Evolutionary conservation across 2,797 vertebrate species (phyloP), one percentile per base, ranked within the genome.

Genomic region (Tarsius wallacei): DNA sequence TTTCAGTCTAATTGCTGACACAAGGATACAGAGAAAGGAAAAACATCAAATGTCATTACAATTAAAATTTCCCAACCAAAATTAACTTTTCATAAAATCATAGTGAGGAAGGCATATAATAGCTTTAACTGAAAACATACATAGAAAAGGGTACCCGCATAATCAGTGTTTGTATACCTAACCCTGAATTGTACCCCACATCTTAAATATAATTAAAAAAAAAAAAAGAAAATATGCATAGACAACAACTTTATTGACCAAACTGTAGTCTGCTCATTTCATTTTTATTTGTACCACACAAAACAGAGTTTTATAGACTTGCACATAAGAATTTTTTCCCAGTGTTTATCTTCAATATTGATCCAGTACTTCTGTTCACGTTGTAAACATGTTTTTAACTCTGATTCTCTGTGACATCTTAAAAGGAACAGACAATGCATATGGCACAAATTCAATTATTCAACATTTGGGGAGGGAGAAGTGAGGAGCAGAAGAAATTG

Each of bases 241-340:
- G 63, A 42, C 17, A 91, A 33, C 22, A 91, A 90, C 33, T 88
- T 33, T 86, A 68, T n/a, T 70, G 74, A 77, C 31, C 77, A 74
- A 92, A 68, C 55, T 77, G 12, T 28, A 19, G 11, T 28, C 55
- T 80, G 42, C 16, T 47, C 5, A 15, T 77, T 82, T 68, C 68
- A 21, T 80, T 93, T 96, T 63, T 66, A 66, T 47, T 51, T 89
- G 49, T 71, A 51, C 61, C 78, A 55, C 42, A 88, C 33, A 94
- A 84, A 96, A 82, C 7, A 83, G 36, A 89, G 31, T 28, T 91
- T 91, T 77, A 89, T 1, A 90, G 53, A 95, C 36, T 90, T 15
- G 42, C 64, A 93, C 36, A 33, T 53, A 70, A 42, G 47, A 80
- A 0, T 26, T 42, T 81, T 81, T 94, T 53, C 42, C 42, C 31